Conservation (phyloP, 2,113 vertebrate genomes). For the Syngnathus scovelli region DNA sequence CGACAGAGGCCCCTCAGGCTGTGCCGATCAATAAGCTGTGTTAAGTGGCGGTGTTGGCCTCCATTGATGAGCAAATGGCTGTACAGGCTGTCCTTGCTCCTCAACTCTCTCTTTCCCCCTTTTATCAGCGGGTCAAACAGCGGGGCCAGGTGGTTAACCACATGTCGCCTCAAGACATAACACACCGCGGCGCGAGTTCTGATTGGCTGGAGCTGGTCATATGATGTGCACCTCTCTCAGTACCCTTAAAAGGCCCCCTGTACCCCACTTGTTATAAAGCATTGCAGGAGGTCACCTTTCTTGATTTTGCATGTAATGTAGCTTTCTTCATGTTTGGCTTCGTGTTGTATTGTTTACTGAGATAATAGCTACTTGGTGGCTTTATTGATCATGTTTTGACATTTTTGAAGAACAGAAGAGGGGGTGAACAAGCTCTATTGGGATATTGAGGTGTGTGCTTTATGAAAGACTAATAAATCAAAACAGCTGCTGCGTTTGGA, state of each 20-base stretch:
- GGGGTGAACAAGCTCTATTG: too few species aligned
- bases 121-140: conserved; percentile 62
- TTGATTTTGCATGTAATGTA: conserved; percentile 51
- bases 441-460: too few species aligned
- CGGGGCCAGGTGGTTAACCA: conserved; percentile 69
- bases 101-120: conserved; percentile 26
- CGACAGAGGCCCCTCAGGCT: conserved; percentile 66
- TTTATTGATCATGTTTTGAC: too few species aligned
- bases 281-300: conserved; percentile 61
- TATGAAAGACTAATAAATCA: too few species aligned
- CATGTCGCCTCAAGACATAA: conserved; percentile 66
- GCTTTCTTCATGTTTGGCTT: conserved; percentile 28
- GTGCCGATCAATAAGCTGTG: conserved; percentile 72
- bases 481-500: too few species aligned
- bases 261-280: conserved; percentile 31
- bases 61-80: conserved; percentile 74
- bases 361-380: conserved; percentile 17
- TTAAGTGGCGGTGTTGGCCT: conserved; percentile 75
- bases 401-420: too few species aligned
- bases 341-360: conserved; percentile 23
- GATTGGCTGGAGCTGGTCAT: conserved; percentile 57
- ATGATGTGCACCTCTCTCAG: conserved; percentile 49
- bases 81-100: conserved; percentile 58
- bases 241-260: conserved; percentile 47
- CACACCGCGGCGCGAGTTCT: conserved; percentile 45